A percentile compares a stretch with the other conserved stretches of the same genome.
These are phyloP conservation scores for Papilio demoleus DNA, from an alignment of 2,888 invertebrate genomes.

Conservation along the genomic window DNA sequence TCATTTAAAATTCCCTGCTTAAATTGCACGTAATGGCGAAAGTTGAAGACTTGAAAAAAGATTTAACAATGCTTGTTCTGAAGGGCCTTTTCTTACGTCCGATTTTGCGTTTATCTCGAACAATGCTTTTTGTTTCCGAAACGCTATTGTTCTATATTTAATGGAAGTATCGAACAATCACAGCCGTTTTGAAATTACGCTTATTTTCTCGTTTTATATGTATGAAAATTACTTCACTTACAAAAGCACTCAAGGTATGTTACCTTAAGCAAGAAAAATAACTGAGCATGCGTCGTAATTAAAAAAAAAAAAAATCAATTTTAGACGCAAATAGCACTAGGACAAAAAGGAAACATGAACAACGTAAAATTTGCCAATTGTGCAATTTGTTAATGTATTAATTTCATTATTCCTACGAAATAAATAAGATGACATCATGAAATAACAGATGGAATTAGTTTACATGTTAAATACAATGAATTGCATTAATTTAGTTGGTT, in stretches of 20 bases:
- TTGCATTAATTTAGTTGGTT: not conserved
- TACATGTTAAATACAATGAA: not conserved
- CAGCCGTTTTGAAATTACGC: conserved; percentile 4
- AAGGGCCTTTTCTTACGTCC: conserved; percentile 65
- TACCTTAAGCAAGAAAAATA: not conserved
- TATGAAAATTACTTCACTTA: conserved; percentile 1
- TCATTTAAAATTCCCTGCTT: conserved; percentile 81
- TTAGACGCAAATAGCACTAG: too few relatives aligned
- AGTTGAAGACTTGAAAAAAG: conserved; percentile 76
- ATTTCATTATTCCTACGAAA: too few relatives aligned
- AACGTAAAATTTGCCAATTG: too few relatives aligned
- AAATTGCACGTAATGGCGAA: conserved; percentile 79
- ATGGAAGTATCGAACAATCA: conserved; percentile 34
- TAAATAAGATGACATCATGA: too few relatives aligned
- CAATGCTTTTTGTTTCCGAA: conserved; percentile 53
- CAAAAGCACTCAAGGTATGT: not conserved
- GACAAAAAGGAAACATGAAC: too few relatives aligned
- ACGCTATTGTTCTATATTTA: conserved; percentile 38
- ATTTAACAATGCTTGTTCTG: conserved; percentile 82
- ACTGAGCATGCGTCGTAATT: not conserved
- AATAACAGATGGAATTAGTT: too few relatives aligned
- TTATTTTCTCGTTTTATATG: conserved; percentile 9
- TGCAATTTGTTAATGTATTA: too few relatives aligned
- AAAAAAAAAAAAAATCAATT: not conserved
- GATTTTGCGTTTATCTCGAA: conserved; percentile 66